Percentiles rank a stretch among this genome's conserved stretches.
Conservation (phyloP, 2,888 invertebrate species). For the Cosmia pyralina region DNA sequence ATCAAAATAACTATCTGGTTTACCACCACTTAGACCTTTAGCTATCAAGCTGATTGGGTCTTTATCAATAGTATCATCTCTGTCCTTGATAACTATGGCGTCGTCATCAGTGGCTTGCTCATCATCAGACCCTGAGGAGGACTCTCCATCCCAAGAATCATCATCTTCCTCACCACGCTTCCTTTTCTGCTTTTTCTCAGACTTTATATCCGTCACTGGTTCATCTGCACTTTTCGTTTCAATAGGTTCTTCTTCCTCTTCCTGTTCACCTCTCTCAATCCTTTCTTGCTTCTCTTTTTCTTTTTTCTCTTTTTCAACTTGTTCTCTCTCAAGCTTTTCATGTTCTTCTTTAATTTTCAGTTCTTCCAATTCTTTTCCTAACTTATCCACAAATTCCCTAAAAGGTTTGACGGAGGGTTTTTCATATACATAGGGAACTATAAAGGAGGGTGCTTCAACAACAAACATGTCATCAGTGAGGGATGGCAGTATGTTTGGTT, state of each 20-base stretch:
- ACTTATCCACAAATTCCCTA: conserved; percentile 93
- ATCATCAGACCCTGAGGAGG: conserved; percentile 88
- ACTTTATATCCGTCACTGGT: conserved; percentile 74
- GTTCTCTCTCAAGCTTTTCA: conserved; percentile 71
- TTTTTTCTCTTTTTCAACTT: conserved; percentile 80
- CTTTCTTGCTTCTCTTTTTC: conserved; percentile 64
- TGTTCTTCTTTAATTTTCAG: conserved; percentile 72
- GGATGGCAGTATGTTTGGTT: conserved; percentile 92
- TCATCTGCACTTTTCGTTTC: conserved; percentile 74
- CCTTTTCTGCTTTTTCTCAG: conserved; percentile 79
- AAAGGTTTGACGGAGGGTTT: conserved; percentile 96
- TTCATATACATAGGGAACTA: conserved; percentile 98
- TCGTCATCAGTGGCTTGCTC: conserved; percentile 86
- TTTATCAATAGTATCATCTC: conserved; percentile 88
- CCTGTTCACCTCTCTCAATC: conserved; percentile 79
- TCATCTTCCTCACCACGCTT: conserved; percentile 89
- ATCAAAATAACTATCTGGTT: conserved; percentile 94
- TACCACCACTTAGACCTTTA: conserved; percentile 85
- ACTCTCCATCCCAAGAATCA: conserved; percentile 91
- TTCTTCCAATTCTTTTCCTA: conserved; percentile 89
- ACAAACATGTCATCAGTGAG: conserved; percentile 98
- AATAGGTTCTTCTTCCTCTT: conserved; percentile 75
- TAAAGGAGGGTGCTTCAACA: conserved; percentile 97
- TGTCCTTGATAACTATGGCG: conserved; percentile 90
- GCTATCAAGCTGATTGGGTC: conserved; percentile 83